Evolutionary conservation across 1,140 invertebrate species (phyloP).

Genomic region (Drosophila jambulina): DNA sequence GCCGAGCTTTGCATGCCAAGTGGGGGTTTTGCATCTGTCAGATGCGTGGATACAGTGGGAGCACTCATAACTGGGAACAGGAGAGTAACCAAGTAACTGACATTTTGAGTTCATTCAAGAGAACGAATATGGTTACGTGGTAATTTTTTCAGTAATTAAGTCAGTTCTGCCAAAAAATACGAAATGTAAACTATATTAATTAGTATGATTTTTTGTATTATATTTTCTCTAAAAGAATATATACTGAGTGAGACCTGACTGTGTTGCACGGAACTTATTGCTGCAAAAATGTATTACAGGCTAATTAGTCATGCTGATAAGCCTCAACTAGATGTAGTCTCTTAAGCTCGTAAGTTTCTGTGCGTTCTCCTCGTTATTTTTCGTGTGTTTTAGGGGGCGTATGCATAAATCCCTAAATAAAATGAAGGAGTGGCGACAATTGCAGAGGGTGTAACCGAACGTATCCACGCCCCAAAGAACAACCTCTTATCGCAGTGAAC

Average conservation of each 20-base stretch:
- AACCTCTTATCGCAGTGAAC: conserved; percentile 28
- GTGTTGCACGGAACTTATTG: not conserved
- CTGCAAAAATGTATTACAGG: conserved; percentile 50
- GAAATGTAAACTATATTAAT: not conserved
- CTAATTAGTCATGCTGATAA: conserved; percentile 64
- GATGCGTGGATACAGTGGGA: conserved; percentile 30
- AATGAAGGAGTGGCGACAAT: conserved; percentile 30
- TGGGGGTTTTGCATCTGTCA: conserved; percentile 40
- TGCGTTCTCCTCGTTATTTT: conserved; percentile 1
- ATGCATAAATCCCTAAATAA: conserved; percentile 33
- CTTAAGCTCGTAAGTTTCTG: not conserved
- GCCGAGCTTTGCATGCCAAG: conserved; percentile 46
- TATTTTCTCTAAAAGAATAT: not conserved
- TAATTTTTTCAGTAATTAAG: not conserved
- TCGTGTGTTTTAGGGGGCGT: conserved; percentile 38
- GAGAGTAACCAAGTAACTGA: not conserved
- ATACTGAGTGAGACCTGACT: not conserved
- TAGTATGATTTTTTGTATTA: not conserved
- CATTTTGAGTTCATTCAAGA: not conserved
- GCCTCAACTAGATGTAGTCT: conserved; percentile 9
- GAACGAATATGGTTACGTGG: not conserved
- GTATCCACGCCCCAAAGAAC: conserved; percentile 22
- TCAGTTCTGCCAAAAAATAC: too few relatives aligned
- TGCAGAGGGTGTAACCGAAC: conserved; percentile 1
- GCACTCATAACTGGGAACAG: conserved; percentile 7